phyloP scores from a whole-genome alignment of 1,140 invertebrate species.

The Telenomus remus region DNA sequence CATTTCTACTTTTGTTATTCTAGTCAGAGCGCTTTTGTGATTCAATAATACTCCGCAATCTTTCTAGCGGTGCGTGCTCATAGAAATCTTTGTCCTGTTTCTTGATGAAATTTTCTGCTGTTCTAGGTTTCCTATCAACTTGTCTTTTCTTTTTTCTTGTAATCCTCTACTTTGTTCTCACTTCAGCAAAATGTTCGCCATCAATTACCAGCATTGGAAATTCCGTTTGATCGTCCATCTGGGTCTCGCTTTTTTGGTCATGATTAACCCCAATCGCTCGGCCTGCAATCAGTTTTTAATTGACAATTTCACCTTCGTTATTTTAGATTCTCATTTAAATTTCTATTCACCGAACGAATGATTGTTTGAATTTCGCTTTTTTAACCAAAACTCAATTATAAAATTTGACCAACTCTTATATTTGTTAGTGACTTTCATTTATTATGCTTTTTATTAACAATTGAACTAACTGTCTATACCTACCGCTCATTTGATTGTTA shows the following conservation, averaged over 20 bases:
- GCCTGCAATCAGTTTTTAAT: conserved; percentile 3
- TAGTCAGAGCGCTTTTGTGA: too few species aligned
- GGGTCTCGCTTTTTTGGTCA: conserved; percentile 9
- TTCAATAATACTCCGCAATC: too few species aligned
- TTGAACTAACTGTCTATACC: too few species aligned
- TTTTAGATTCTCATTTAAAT: conserved; percentile 1
- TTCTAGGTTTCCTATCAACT: background rate
- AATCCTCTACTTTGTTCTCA: conserved; percentile 12
- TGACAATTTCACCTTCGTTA: too few species aligned
- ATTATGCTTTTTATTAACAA: too few species aligned
- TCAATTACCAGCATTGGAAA: conserved; percentile 11
- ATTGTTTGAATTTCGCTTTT: background rate
- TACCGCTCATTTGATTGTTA: too few species aligned
- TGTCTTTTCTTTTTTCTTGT: background rate
- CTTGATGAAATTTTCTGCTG: too few species aligned
- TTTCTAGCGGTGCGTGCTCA: too few species aligned
- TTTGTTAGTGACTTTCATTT: too few species aligned
- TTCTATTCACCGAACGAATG: background rate
- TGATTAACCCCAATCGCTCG: conserved; percentile 1
- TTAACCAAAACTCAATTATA: too few species aligned
- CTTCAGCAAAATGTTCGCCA: conserved; percentile 25
- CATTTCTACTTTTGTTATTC: conserved; percentile 12
- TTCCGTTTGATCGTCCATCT: conserved; percentile 16
- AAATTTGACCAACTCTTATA: too few species aligned
- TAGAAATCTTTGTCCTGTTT: too few species aligned